Base-by-base conservation (phyloP, 2,888 invertebrate species). In the Platycnemis pennipes region DNA sequence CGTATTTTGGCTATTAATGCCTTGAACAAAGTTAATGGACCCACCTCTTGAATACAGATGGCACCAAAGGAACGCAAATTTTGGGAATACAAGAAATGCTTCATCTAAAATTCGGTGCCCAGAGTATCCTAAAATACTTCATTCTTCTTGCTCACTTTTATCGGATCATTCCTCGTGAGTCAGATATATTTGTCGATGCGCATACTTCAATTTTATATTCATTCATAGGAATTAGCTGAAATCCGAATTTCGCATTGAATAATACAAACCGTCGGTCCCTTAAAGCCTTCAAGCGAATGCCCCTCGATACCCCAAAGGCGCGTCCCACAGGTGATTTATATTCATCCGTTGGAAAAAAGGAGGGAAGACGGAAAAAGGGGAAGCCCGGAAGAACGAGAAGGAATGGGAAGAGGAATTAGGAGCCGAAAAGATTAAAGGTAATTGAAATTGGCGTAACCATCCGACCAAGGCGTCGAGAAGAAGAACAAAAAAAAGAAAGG, bases 291-390 rank as follows among this genome's bases (percentile, higher is more conserved):
- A 37, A 37, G 37, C 31, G 37, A 37, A 1, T 37, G 37, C 11
- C n/a, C 63, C 63, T 63, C 63, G 26, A 63, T 77, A 31, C 77
- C 69, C n/a, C 26, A 77, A 77, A 77, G 31, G 37, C 77, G 77
- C 77, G 77, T 77, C 77, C 77, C 77, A 77, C 77, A 77, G 77
- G 77, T 77, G 77, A 77, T 77, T 77, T 77, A 77, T 77, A 77
- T 77, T 77, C 77, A 77, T 77, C 77, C 37, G 77, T 26, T 77
- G 11, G 37, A 77, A 77, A 77, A 77, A 69, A 77, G 26, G n/a
- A 37, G 77, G 77, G 13, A 77, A 77, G 77, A 77, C 31, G 77
- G 37, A 77, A 77, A 77, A n/a, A 22, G 63, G 37, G 77, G 37
- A 77, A 31, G 77, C 8, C 77, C 77, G 77, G 77, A 77, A 77